A percentile compares a stretch with the other conserved stretches of the same genome.
phyloP scores from a whole-genome alignment of 1,140 invertebrate species.

The Zaprionus capensis region DNA sequence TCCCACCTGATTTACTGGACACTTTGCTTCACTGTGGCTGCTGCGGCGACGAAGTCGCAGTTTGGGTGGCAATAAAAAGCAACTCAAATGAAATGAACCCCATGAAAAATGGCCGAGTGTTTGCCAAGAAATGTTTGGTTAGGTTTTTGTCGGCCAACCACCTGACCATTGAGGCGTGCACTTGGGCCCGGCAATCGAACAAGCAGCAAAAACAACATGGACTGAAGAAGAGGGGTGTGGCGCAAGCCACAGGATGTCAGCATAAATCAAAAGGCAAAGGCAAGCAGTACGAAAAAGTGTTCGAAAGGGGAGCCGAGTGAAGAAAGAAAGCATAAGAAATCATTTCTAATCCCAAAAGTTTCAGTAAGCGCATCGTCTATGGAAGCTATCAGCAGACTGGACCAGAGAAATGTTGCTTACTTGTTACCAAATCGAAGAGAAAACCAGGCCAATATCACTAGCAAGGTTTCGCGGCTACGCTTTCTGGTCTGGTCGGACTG shows the following conservation, averaged over 20 bases:
- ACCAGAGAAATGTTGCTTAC: slow-evolving; percentile 53
- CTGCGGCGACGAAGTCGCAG: slow-evolving; percentile 4
- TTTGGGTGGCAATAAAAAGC: slow-evolving; percentile 69
- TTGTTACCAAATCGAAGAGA: slow-evolving; percentile 53
- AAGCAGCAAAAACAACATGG: slow-evolving; percentile 36
- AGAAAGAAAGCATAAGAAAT: slow-evolving; percentile 71
- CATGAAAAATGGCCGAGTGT: slow-evolving; percentile 79
- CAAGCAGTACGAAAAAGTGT: slow-evolving; percentile 30
- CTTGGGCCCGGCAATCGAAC: slow-evolving; percentile 67
- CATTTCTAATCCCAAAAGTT: slow-evolving; percentile 81
- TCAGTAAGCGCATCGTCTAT: slow-evolving; percentile 46
- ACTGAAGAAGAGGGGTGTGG: background rate
- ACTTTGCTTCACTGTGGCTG: slow-evolving; percentile 35
- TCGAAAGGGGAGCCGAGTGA: slow-evolving; percentile 20
- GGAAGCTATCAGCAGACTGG: slow-evolving; percentile 66
- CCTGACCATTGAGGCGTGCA: slow-evolving; percentile 80
- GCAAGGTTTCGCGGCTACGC: slow-evolving; percentile 35
- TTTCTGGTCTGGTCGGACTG: slow-evolving; percentile 12
- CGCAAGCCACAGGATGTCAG: slow-evolving; percentile 72
- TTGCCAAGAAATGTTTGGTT: slow-evolving; percentile 81
- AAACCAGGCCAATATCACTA: slow-evolving; percentile 47
- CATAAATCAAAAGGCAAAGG: slow-evolving; percentile 79
- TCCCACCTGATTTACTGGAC: background rate
- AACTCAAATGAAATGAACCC: slow-evolving; percentile 80
- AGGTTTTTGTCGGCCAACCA: slow-evolving; percentile 67